Evolutionary conservation across 1,140 invertebrate species (phyloP), one percentile per base, ranked within the genome.

Genomic region (Limonius californicus): DNA sequence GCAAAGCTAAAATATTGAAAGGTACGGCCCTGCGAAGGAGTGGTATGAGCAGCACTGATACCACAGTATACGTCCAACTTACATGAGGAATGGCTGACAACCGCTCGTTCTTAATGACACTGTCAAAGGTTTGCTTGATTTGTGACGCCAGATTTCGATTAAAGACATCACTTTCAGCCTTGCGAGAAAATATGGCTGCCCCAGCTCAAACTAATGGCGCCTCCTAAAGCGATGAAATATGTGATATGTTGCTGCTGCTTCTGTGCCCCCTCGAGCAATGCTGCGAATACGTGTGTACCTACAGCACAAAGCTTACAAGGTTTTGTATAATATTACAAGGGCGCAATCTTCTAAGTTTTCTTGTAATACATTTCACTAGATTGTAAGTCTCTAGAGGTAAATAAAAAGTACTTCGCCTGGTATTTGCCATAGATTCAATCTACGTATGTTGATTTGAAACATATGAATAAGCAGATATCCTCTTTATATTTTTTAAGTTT

Each of bases 71-170:
- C 64, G 68, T 71, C 70, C 63, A 61, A 63, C 54, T 63, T 61
- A 62, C 67, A 70, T 74, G 73, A 74, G 70, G 63, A 72, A 74
- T 73, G 64, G 73, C 71, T 73, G 70, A 73, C 68, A 72, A 68
- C 62, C 66, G 67, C 67, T 68, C 68, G 67, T 71, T 74, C 72
- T 73, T 74, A 74, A 75, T 74, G 72, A 74, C 70, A 74, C 69
- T 73, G 72, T 73, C 69, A 74, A 72, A 74, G 66, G 67, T 70
- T 71, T 73, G 70, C 61, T 69, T 74, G 74, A 76, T 76, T 76
- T 76, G 74, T 76, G 74, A 76, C 71, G 72, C 66, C 68, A 70
- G 71, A 68, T 74, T 74, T 76, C 73, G 74, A 76, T 76, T 76
- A 76, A 74, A 72, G 73, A 72, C 72, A 74, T 74, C 74, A 76